phyloP scores from a whole-genome alignment of 1,140 invertebrate species.

The Dermatophagoides farinae region DNA sequence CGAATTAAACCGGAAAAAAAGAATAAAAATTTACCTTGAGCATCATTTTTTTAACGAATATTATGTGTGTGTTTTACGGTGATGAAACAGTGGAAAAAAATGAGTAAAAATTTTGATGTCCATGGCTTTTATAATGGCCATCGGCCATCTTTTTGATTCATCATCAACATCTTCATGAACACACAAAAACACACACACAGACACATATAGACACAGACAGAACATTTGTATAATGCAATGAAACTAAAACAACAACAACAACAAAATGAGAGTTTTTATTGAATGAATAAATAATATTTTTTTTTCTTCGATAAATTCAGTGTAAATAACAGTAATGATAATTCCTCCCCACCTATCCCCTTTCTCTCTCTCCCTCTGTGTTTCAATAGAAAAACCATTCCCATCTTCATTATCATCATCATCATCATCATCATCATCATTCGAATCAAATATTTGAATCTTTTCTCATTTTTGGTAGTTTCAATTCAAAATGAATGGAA shows the following conservation, averaged over 20 bases:
- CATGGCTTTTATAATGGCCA: background rate
- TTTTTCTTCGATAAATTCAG: background rate
- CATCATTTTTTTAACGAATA: background rate
- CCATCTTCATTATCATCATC: background rate
- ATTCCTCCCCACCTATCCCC: background rate
- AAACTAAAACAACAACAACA: too few relatives aligned
- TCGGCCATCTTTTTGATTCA: background rate
- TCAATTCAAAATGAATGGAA: too few relatives aligned
- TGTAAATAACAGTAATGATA: background rate
- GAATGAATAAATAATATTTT: background rate
- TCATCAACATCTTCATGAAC: background rate
- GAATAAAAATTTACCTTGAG: too few relatives aligned
- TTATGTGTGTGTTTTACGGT: background rate
- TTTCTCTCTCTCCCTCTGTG: background rate
- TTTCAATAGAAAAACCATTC: background rate
- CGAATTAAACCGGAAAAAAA: too few relatives aligned
- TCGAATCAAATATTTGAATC: too few relatives aligned
- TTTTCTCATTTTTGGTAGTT: too few relatives aligned
- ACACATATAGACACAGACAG: background rate
- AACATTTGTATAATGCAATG: too few relatives aligned
- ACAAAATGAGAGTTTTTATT: too few relatives aligned
- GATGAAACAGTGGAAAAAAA: background rate
- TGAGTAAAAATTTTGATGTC: background rate
- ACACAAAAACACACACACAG: background rate
- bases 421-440: too few relatives aligned